A percentile compares a stretch with the other conserved stretches of the same genome.
Conservation (phyloP, 53 echinoderm and acorn worm species). For the Arbacia lixula region DNA sequence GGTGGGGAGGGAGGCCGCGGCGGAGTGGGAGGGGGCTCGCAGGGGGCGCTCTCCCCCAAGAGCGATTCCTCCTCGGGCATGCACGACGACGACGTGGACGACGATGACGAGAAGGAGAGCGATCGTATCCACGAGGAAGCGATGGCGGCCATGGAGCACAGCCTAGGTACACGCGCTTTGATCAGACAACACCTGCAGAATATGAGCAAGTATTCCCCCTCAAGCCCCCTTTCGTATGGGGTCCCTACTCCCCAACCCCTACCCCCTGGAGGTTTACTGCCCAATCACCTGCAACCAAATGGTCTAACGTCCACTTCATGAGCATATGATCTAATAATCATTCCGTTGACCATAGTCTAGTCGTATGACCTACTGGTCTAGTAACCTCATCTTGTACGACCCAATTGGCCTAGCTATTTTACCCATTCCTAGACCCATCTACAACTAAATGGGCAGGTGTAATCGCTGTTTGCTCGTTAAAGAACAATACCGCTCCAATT, state of each 20-base stretch:
- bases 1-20: constrained; percentile 63
- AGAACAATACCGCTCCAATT: too few species aligned
- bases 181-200: constrained; percentile 70
- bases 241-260: neutral
- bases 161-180: constrained; percentile 81
- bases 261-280: neutral
- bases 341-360: too few species aligned
- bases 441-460: too few species aligned
- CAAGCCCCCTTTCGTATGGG: too few species aligned
- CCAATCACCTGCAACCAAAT: too few species aligned
- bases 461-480: too few species aligned
- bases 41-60: constrained; percentile 67
- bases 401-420: too few species aligned
- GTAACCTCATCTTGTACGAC: too few species aligned
- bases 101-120: constrained; percentile 71
- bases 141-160: constrained; percentile 91
- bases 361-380: too few species aligned
- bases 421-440: too few species aligned
- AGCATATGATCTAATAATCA: too few species aligned
- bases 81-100: constrained; percentile 50
- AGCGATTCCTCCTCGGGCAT: constrained; percentile 55
- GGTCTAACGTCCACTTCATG: too few species aligned
- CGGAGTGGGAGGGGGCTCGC: constrained; percentile 46
- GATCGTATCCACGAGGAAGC: constrained; percentile 77
- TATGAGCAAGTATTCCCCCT: constrained; percentile 51